Conservation (phyloP, 1,140 invertebrate genomes). For the Macrobrachium nipponense region DNA sequence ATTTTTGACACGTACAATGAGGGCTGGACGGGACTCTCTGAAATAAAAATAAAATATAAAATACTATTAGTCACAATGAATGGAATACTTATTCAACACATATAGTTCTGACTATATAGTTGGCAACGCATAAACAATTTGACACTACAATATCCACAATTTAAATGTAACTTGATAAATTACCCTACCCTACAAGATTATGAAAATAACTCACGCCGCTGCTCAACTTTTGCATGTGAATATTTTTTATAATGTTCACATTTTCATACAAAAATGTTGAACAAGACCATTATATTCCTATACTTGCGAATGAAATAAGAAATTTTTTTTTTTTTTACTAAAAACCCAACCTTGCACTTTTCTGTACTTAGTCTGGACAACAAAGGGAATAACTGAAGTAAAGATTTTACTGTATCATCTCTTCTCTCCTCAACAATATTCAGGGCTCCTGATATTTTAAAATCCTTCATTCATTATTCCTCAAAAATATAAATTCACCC, state of each 20-base stretch:
- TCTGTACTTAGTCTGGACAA: too few species aligned
- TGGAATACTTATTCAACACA: neutral
- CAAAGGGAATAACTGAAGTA: too few species aligned
- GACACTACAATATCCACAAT: neutral
- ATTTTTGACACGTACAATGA: slow-evolving; percentile 17
- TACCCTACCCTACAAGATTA: neutral
- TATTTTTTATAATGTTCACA: neutral
- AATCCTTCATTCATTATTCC: too few species aligned
- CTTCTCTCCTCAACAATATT: too few species aligned
- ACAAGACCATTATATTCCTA: neutral
- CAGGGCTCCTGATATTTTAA: too few species aligned
- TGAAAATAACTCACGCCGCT: neutral
- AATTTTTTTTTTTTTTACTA: too few species aligned
- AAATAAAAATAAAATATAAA: neutral
- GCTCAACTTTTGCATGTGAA: neutral
- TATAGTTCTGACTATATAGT: neutral
- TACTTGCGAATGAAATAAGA: too few species aligned
- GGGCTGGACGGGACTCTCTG: slow-evolving; percentile 32
- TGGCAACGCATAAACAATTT: too few species aligned
- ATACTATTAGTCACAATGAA: neutral
- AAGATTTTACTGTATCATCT: too few species aligned
- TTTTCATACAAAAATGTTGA: neutral
- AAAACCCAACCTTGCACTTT: too few species aligned
- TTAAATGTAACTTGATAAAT: neutral
- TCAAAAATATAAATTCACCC: too few species aligned